Evolutionary conservation across 2,113 vertebrate species (phyloP).

Genomic region (Trematocara marginatum): DNA sequence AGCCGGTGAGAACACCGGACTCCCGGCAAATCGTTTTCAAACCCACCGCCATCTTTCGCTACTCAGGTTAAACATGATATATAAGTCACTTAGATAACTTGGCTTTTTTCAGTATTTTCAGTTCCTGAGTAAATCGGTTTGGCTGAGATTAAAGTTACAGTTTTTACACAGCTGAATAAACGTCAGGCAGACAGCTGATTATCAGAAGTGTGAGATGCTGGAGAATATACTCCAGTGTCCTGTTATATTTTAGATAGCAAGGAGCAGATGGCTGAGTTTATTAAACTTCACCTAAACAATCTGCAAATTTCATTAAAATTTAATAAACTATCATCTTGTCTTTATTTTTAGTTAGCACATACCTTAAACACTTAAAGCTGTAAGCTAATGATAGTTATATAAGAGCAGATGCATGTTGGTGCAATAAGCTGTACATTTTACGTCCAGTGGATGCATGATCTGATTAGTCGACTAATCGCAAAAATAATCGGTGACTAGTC

Average conservation of each 20-base stretch:
- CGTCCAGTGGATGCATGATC: neutral
- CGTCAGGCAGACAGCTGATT: fast-evolving
- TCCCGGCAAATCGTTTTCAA: too few relatives aligned
- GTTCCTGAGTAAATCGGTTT: neutral
- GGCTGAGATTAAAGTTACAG: neutral
- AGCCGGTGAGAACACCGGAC: too few relatives aligned
- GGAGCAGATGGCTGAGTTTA: neutral
- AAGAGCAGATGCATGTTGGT: fast-evolving
- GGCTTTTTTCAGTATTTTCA: too few relatives aligned
- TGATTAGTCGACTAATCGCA: neutral
- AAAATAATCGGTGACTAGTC: neutral
- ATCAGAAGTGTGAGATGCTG: neutral
- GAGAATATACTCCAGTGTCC: fast-evolving
- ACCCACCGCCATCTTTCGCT: too few relatives aligned
- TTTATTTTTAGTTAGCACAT: neutral
- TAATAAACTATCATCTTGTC: neutral
- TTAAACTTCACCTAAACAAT: fast-evolving
- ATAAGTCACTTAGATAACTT: too few relatives aligned
- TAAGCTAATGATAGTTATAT: neutral
- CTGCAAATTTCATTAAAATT: neutral
- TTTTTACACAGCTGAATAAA: neutral
- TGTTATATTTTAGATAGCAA: neutral
- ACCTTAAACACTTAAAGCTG: neutral
- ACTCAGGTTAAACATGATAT: too few relatives aligned
- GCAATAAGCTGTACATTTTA: neutral